These are phyloP conservation scores for Ivindomyrus marchei DNA, from an alignment of 2,113 vertebrate species.

Conservation along the genomic window DNA sequence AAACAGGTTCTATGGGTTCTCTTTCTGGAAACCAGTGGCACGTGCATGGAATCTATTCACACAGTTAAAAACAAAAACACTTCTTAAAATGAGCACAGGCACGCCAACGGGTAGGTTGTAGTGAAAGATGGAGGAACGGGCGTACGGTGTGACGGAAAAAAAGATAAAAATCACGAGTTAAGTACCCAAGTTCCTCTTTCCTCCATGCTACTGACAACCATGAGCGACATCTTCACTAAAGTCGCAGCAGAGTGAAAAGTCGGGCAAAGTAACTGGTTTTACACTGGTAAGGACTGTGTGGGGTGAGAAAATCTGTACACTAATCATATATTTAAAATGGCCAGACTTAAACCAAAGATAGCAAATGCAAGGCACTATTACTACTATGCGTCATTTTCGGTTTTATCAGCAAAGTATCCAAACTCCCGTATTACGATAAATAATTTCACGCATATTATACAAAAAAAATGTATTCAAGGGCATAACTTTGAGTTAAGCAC, in stretches of 20 bases:
- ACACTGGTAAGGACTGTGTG: not conserved
- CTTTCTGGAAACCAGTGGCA: not conserved
- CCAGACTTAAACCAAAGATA: not conserved
- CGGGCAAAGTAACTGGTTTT: not conserved
- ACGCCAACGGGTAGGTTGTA: not conserved
- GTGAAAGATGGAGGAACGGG: not conserved
- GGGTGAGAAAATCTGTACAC: not conserved
- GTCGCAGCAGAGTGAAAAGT: not conserved
- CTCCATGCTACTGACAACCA: not conserved
- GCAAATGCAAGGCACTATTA: not conserved
- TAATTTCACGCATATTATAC: not conserved
- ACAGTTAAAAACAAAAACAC: not conserved
- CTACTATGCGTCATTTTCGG: not conserved
- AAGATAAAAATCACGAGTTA: not conserved
- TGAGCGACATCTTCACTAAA: not conserved
- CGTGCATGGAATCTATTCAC: not conserved
- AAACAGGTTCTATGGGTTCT: not conserved
- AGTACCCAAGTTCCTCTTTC: conserved; percentile 4
- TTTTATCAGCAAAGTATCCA: not conserved
- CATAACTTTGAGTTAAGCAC: not conserved
- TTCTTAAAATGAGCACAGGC: not conserved
- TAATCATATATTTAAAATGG: not conserved
- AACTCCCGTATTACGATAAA: not conserved
- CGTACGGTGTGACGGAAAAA: not conserved
- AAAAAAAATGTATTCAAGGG: not conserved